Conservation (phyloP, 1,140 invertebrate species). For the Arctopsyche grandis region DNA sequence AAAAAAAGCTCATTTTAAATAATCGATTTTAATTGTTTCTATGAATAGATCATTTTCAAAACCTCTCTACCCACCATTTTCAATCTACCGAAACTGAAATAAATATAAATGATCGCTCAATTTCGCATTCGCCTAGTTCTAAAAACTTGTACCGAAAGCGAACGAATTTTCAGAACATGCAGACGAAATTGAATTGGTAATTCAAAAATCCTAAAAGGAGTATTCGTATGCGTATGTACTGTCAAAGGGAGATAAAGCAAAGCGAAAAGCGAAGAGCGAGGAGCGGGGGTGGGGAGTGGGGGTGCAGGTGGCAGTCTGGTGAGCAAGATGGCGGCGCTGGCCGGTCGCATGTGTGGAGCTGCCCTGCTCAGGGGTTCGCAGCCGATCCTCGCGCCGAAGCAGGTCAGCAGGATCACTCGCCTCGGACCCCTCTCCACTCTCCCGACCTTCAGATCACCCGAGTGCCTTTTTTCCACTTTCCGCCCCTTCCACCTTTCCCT, state of each 20-base stretch:
- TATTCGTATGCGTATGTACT: too few relatives aligned
- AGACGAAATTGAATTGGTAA: too few relatives aligned
- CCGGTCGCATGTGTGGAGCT: conserved; percentile 83
- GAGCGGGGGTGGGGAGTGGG: neutral
- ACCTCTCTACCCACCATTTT: too few relatives aligned
- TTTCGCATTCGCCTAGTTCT: too few relatives aligned
- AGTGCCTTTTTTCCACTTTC: neutral
- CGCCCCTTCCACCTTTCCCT: neutral
- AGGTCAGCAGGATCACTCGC: conserved; percentile 3
- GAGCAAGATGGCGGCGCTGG: conserved; percentile 81
- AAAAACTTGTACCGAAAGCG: too few relatives aligned
- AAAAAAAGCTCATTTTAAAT: too few relatives aligned
- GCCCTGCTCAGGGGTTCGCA: conserved; percentile 74
- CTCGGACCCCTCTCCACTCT: neutral
- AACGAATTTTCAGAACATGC: neutral
- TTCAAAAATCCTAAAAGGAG: too few relatives aligned
- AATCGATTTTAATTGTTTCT: too few relatives aligned
- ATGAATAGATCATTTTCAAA: too few relatives aligned
- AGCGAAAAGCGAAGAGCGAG: neutral
- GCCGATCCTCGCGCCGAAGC: conserved; percentile 53
- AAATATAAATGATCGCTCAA: too few relatives aligned
- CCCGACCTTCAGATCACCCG: neutral
- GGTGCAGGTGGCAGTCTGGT: neutral
- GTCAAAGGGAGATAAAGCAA: neutral
- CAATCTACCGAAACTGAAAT: too few relatives aligned